phyloP scores from a whole-genome alignment of 2,113 vertebrate species.

The Polypterus bichir region DNA sequence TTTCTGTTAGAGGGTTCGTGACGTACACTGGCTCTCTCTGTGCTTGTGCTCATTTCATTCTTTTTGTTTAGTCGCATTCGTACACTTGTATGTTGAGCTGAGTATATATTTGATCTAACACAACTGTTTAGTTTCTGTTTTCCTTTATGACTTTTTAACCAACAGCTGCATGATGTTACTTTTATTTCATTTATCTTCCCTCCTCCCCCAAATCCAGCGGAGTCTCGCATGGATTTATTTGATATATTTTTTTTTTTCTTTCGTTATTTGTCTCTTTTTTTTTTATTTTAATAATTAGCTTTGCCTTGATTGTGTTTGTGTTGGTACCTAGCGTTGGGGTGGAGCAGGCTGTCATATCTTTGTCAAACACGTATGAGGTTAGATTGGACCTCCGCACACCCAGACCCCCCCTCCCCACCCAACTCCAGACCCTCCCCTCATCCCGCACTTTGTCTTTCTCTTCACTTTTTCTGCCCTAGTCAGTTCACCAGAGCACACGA shows the following conservation, averaged over 20 bases:
- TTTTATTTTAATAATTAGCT: not conserved
- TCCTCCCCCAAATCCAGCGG: not conserved
- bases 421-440: too few relatives aligned
- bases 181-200: conserved; percentile 36
- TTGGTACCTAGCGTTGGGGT: too few relatives aligned
- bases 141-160: conserved; percentile 47
- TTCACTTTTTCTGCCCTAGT: too few relatives aligned
- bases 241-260: conserved; percentile 36
- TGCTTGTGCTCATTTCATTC: conserved; percentile 51
- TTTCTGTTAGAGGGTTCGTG: conserved; percentile 72
- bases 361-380: too few relatives aligned
- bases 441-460: too few relatives aligned
- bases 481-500: too few relatives aligned
- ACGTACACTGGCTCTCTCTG: conserved; percentile 70
- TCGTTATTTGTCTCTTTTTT: conserved; percentile 36
- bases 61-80: conserved; percentile 31
- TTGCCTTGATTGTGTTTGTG: too few relatives aligned
- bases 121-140: conserved; percentile 56
- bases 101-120: conserved; percentile 15
- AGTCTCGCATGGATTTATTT: conserved; percentile 2
- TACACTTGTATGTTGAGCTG: conserved; percentile 7
- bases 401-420: too few relatives aligned
- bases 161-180: conserved; percentile 64
- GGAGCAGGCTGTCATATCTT: too few relatives aligned
- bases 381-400: too few relatives aligned